phyloP scores from a whole-genome alignment of 2,888 invertebrate genomes.

The Tipula lateralis region DNA sequence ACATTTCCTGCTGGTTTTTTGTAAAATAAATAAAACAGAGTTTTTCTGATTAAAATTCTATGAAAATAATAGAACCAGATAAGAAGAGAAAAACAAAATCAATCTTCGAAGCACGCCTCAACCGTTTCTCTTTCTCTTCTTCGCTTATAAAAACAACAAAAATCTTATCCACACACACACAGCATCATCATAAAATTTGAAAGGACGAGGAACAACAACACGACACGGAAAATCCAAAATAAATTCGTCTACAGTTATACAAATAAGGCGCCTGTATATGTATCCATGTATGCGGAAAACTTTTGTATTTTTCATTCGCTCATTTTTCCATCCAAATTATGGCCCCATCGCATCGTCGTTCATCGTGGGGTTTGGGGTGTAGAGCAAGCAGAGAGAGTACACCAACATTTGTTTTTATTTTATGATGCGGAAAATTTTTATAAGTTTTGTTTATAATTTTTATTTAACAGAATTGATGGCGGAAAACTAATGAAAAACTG shows the following conservation, averaged over 20 bases:
- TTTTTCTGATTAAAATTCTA: not conserved
- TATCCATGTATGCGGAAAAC: conserved; percentile 11
- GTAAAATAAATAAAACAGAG: not conserved
- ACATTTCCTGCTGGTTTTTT: not conserved
- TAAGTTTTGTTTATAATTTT: not conserved
- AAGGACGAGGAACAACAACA: not conserved
- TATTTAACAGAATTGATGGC: not conserved
- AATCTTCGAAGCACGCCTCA: conserved; percentile 1
- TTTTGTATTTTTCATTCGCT: not conserved
- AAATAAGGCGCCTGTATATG: conserved; percentile 7
- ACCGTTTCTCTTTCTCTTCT: too few relatives aligned
- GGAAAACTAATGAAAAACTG: not conserved
- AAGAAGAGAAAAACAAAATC: not conserved
- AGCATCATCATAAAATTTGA: not conserved
- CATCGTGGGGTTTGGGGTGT: not conserved
- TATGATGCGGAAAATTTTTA: not conserved
- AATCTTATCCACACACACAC: not conserved
- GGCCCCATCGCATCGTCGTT: not conserved
- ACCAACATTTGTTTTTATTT: conserved; percentile 14
- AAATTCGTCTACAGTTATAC: not conserved
- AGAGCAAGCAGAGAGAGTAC: not conserved
- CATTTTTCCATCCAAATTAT: not conserved
- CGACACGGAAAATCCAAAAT: not conserved
- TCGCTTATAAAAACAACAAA: not conserved
- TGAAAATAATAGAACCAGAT: not conserved